Base-by-base conservation (phyloP, 2,888 invertebrate species). In the Boloria euphrosyne region DNA sequence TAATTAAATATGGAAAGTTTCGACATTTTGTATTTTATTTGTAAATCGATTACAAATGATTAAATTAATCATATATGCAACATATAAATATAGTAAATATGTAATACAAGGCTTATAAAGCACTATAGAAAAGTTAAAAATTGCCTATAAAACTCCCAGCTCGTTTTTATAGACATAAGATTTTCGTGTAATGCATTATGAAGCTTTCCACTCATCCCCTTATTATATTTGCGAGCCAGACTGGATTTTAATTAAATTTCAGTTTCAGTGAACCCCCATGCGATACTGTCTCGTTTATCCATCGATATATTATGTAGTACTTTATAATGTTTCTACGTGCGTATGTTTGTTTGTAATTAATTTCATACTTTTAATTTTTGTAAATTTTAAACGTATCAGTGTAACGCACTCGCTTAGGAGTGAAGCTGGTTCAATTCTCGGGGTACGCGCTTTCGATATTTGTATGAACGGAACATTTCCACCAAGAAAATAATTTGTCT, bases 171-270 rank as follows among this genome's bases (percentile, higher is more conserved):
- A 43, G 18, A 14, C 14, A 55, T n/a, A 18, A 55, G n/a, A 55
- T 55, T 55, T 55, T 18, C 44, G 44, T 58, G 22, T 46, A 58
- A 47, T 58, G 13, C 27, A 58, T 58, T 47, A n/a, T 58, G 59
- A 27, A 31, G 18, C 17, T 17, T 31, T 14, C 22, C 50, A 47
- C 49, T 17, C 49, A 59, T 38, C 49, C 49, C 49, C 13, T 16
- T 13, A 47, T 59, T 59, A 57, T 46, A 22, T 46, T 38, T 58
- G 31, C 59, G 13, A 14, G 14, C 59, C 54, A 16, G 47, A 13
- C 59, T 38, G 59, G 27, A 59, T 59, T 59, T 59, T 59, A 59
- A 59, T 59, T 59, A 59, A 59, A 59, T 49, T 59, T 59, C 22
- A 47, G 49, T 47, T 16, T 47, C 14, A n/a, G 5, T 6, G 16